A percentile compares a stretch with the other conserved stretches of the same genome.
Evolutionary conservation across 2,888 invertebrate species (phyloP).

Genomic region (Leucozona laternaria): DNA sequence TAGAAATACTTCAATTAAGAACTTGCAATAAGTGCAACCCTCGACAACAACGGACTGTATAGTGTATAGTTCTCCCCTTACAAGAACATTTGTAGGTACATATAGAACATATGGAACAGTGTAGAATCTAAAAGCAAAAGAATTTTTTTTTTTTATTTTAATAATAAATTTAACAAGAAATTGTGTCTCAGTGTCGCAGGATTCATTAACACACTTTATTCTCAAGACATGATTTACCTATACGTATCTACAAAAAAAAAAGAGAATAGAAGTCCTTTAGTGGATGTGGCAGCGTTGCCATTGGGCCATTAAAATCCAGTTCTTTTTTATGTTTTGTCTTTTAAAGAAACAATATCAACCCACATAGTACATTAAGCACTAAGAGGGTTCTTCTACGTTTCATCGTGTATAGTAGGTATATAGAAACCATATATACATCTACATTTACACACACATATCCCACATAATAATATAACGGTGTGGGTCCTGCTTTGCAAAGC

Average conservation of each 20-base stretch:
- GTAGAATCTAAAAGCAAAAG: conserved; percentile 1
- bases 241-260: not conserved
- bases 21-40: conserved; percentile 15
- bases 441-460: no score
- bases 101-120: no score
- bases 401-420: no score
- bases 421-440: no score
- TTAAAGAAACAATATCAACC: conserved; percentile 68
- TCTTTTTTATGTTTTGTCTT: conserved; percentile 48
- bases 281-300: conserved; percentile 33
- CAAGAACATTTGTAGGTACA: conserved; percentile 11
- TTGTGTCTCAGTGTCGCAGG: conserved; percentile 44
- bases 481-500: conserved; percentile 15
- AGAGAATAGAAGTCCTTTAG: conserved; percentile 14
- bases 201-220: conserved; percentile 48
- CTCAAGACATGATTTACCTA: conserved; percentile 19
- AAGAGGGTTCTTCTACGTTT: conserved; percentile 43
- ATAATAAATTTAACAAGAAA: conserved; percentile 27
- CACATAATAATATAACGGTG: not conserved
- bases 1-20: conserved; percentile 20
- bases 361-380: conserved; percentile 63
- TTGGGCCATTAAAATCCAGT: conserved; percentile 59
- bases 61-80: not conserved
- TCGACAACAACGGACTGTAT: conserved; percentile 2
- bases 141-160: conserved; percentile 12